Base-by-base conservation (phyloP, 2,113 vertebrate species). In the Connochaetes taurinus region DNA sequence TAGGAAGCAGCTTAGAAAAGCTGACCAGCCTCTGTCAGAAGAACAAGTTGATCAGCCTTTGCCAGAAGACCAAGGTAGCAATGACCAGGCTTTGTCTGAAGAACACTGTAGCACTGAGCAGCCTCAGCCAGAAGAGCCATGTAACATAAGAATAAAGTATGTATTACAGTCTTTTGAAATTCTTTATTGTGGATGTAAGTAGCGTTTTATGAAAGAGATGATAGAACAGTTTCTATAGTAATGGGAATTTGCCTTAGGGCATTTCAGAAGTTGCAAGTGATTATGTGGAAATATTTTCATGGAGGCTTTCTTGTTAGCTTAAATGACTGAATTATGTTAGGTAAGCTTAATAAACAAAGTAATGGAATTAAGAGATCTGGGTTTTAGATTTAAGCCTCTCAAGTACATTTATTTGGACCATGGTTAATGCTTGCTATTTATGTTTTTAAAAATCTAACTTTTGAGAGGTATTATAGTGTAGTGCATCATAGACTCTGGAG, bases 1-100 rank as follows among this genome's bases (percentile, higher is more conserved):
- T 29, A 99, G 97, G 98, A 99, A 98, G 97, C 82, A 97, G 7
- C 98, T 86, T 55, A 99, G 98, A 96, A 99, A 98, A 83, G 52
- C 47, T 19, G 84, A 97, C 33, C 97, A 64, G n/a, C 5, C 86
- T 81, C 87, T 80, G 16, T 80, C 87, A 67, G 97, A 97, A 96
- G 97, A 98, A n/a, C 97, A 95, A 31, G 36, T 53, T 25, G 91
- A 98, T 57, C 97, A 95, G 1, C 86, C 57, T 96, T 53, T 88
- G 19, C 88, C 87, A 76, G 97, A 96, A 92, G 93, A 98, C 71
- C 97, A n/a, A 11, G 21, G 13, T 52, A 96, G 0, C 55, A 45
- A 1, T 74, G 55, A 94, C 3, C 53, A 64, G 23, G 6, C 82
- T 60, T 91, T 87, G 16, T 81, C 85, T 78, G 97, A 97, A 96